Evolutionary conservation across 2,888 invertebrate species (phyloP).

Genomic region (Diabrotica balteata): DNA sequence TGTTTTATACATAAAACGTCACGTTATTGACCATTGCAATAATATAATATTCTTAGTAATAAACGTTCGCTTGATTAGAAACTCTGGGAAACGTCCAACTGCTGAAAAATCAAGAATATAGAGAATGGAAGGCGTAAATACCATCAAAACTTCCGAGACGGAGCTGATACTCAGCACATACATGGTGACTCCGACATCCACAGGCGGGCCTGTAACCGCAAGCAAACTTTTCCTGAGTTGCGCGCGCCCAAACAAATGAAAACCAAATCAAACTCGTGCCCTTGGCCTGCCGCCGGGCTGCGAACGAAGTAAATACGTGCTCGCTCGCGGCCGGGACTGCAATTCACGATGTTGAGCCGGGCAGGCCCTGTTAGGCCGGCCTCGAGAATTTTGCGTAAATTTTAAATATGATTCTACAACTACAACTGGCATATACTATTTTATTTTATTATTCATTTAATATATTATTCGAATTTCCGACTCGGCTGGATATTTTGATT

Average conservation of each 20-base stretch:
- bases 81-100: conserved; percentile 7
- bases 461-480: too few species aligned
- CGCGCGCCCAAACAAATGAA: conserved; percentile 41
- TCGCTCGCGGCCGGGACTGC: conserved; percentile 30
- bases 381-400: too few species aligned
- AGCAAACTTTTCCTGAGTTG: conserved; percentile 43
- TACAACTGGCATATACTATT: too few species aligned
- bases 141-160: conserved; percentile 98
- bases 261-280: conserved; percentile 54
- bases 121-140: conserved; percentile 59
- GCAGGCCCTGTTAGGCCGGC: neutral
- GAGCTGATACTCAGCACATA: conserved; percentile 98
- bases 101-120: conserved; percentile 32
- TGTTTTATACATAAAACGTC: too few species aligned
- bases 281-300: conserved; percentile 56
- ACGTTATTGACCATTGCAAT: too few species aligned
- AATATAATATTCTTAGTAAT: too few species aligned
- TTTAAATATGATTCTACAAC: too few species aligned
- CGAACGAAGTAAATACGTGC: conserved; percentile 41
- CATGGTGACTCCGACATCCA: conserved; percentile 97
- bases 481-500: too few species aligned
- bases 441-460: too few species aligned
- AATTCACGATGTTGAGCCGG: conserved; percentile 20
- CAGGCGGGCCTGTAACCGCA: conserved; percentile 86
- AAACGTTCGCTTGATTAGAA: conserved; percentile 1